Evolutionary conservation across 2,888 invertebrate species (phyloP), one percentile per base, ranked within the genome.

Genomic region (Toxonevra muliebris): DNA sequence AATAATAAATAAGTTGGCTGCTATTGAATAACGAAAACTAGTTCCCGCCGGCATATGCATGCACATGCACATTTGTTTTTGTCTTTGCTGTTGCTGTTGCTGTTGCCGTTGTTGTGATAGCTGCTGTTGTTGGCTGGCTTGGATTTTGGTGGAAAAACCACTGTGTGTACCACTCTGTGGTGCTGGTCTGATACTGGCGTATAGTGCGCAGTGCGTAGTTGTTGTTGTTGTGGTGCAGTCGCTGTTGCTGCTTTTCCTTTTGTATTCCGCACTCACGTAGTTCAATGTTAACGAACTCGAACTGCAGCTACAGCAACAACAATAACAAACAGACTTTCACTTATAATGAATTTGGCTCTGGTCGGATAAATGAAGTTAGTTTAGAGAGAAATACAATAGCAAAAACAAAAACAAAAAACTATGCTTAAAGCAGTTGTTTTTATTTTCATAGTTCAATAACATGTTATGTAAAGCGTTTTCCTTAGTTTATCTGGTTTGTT

Each of bases 401-500:
- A 69, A 66, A 52, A 70, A 66, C 61, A 66, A 63, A 63, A 69
- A 69, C 68, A 64, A 62, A 43, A 60, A 52, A 52, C 52, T 30
- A 42, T 59, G 53, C 48, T 62, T 42, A 61, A 61, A 69, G 66
- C 61, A 62, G 70, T 71, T 69, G 73, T 61, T 77, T 76, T 76
- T 75, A 71, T 75, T 76, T 77, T 73, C 74, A 77, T 74, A 80
- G 82, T 82, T 82, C 82, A 82, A 82, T 82, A 82, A 82, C 82
- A 82, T 80, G 82, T 82, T 82, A 82, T 81, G 81, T 82, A 82
- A 82, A 82, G 76, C 77, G 78, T 82, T 82, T 82, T 81, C 76
- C 76, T 71, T 65, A 73, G 75, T 70, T 72, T 71, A 73, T 73
- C 72, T 75, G 71, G 74, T 73, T 73, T 61, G 67, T 65, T 61